A percentile compares a stretch with the other conserved stretches of the same genome.
phyloP scores from a whole-genome alignment of 2,797 vertebrate genomes.

The Fistularia tabacaria region DNA sequence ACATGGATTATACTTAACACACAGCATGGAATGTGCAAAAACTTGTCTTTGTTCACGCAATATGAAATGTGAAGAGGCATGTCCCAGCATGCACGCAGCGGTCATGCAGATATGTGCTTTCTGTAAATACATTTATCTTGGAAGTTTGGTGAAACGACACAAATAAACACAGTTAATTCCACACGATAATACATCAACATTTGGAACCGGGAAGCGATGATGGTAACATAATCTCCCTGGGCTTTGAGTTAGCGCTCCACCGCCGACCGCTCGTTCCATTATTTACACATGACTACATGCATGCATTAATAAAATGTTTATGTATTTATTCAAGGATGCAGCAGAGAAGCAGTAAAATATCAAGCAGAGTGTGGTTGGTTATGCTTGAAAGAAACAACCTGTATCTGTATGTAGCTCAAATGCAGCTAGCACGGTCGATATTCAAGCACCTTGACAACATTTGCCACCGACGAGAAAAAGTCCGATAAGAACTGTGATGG shows the following conservation, averaged over 20 bases:
- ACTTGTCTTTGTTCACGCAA: slow-evolving; percentile 1
- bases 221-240: no score
- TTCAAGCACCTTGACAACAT: not conserved
- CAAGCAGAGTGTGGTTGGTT: slow-evolving; percentile 5
- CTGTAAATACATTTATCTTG: not conserved
- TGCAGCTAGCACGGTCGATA: slow-evolving; percentile 12
- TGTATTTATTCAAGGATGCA: not conserved
- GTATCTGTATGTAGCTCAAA: slow-evolving; percentile 11
- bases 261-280: no score
- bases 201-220: not conserved
- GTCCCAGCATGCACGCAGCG: slow-evolving; percentile 1
- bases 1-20: slow-evolving; percentile 30
- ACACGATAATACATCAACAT: not conserved
- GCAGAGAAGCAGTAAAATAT: slow-evolving; percentile 19
- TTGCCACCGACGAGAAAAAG: no score
- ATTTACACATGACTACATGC: no score
- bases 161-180: not conserved
- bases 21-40: slow-evolving; percentile 11
- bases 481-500: no score
- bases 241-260: no score
- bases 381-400: slow-evolving; percentile 18
- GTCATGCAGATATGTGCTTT: slow-evolving; percentile 5
- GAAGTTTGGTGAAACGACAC: no score
- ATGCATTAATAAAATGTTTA: no score
- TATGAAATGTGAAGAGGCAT: slow-evolving; percentile 17